A percentile compares a stretch with the other conserved stretches of the same genome.
Evolutionary conservation across 2,113 vertebrate genomes (phyloP).

Genomic region (Platycercus adscitus): DNA sequence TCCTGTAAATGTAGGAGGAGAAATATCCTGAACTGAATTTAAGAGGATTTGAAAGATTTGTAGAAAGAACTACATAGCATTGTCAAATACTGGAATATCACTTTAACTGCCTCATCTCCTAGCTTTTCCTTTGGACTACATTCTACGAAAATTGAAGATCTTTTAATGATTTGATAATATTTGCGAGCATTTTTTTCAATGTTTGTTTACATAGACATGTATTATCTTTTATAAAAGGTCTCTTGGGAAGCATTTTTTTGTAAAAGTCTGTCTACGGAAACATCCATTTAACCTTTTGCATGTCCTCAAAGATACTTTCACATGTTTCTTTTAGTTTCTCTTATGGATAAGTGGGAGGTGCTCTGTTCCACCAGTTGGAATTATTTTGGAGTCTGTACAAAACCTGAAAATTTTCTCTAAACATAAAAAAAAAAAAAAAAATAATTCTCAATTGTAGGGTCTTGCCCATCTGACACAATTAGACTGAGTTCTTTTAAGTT

Average conservation of each 20-base stretch:
- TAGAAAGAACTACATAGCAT: not conserved
- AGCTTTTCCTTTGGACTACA: slow-evolving; percentile 3
- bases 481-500: not conserved
- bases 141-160: not conserved
- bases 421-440: not conserved
- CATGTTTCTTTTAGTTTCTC: not conserved
- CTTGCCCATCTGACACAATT: not conserved
- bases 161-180: not conserved
- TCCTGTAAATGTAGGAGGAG: not conserved
- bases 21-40: not conserved
- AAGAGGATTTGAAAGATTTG: not conserved
- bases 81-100: not conserved
- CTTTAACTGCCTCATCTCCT: not conserved
- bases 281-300: not conserved
- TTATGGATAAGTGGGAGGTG: not conserved
- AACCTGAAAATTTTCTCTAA: not conserved
- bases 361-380: not conserved
- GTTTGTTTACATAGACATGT: not conserved
- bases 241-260: not conserved
- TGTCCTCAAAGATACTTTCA: not conserved
- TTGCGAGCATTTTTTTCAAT: not conserved
- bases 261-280: not conserved
- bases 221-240: not conserved
- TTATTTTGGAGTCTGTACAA: not conserved
- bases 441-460: not conserved